A percentile compares a stretch with the other conserved stretches of the same genome.
These are phyloP conservation scores for Artibeus jamaicensis DNA, from an alignment of 2,797 vertebrate genomes.

Conservation along the genomic window DNA sequence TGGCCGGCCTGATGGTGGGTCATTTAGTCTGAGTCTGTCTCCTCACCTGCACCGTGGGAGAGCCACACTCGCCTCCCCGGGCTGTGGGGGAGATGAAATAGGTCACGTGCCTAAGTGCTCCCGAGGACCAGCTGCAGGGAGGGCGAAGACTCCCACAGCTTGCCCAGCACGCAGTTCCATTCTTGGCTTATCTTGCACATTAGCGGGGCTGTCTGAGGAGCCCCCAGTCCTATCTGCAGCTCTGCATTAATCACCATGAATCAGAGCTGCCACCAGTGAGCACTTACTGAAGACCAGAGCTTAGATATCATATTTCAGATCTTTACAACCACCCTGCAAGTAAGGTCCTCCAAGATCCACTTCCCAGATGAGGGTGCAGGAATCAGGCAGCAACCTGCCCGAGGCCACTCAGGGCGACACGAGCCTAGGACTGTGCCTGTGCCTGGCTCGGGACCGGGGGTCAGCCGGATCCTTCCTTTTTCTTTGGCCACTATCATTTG, in stretches of 20 bases:
- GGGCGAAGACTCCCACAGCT: not conserved
- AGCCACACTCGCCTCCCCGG: not conserved
- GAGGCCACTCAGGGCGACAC: no score
- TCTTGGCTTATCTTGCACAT: not conserved
- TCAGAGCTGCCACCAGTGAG: not conserved
- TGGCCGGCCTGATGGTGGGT: not conserved
- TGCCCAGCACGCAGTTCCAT: not conserved
- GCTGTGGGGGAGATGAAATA: not conserved
- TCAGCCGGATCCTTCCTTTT: not conserved
- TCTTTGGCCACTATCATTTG: not conserved
- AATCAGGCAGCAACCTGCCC: not conserved
- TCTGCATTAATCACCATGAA: not conserved
- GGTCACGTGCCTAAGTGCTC: not conserved
- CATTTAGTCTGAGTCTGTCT: not conserved
- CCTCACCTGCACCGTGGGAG: not conserved
- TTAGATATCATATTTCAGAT: not conserved
- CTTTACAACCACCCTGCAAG: not conserved
- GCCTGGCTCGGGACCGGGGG: not conserved
- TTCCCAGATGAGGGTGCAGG: not conserved
- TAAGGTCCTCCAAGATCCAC: not conserved
- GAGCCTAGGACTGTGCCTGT: not conserved
- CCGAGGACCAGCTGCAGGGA: not conserved
- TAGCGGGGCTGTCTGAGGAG: not conserved
- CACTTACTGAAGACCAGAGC: not conserved
- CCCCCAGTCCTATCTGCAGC: not conserved